Evolutionary conservation across 2,797 vertebrate genomes (phyloP).

Genomic region (Crenuchus spilurus): DNA sequence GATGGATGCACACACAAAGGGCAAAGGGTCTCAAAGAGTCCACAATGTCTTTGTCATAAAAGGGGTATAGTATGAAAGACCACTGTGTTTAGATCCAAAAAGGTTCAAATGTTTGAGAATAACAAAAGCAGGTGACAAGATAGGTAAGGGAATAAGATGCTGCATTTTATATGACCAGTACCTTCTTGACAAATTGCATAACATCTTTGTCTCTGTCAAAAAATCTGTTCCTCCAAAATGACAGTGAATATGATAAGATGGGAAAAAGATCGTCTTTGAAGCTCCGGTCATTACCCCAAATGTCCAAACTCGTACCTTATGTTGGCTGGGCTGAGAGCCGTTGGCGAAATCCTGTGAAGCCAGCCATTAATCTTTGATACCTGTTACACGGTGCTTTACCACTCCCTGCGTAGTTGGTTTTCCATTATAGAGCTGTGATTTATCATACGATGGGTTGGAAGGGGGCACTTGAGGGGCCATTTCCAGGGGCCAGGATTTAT

Average conservation of each 20-base stretch:
- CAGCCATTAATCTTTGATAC: conserved; percentile 56
- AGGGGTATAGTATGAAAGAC: conserved; percentile 26
- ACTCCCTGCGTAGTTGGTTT: conserved; percentile 53
- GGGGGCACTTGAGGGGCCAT: conserved; percentile 24
- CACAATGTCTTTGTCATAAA: conserved; percentile 29
- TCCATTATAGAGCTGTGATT: conserved; percentile 55
- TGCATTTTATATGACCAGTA: neutral
- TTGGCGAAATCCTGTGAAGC: conserved; percentile 32
- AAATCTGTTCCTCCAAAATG: too few relatives aligned
- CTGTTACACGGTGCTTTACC: conserved; percentile 55
- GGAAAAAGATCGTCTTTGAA: neutral
- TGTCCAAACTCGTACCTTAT: conserved; percentile 10
- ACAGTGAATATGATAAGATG: conserved; percentile 2
- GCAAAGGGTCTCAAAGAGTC: conserved; percentile 33
- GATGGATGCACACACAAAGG: conserved; percentile 42
- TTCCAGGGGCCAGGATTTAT: conserved; percentile 48
- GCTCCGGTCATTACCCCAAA: neutral
- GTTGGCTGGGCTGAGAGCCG: conserved; percentile 34
- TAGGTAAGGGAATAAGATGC: neutral
- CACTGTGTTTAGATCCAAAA: conserved; percentile 1
- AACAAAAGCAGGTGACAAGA: conserved; percentile 23
- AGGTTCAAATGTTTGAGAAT: neutral
- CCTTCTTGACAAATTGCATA: neutral
- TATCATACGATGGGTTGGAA: conserved; percentile 42
- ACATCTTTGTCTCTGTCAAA: neutral